Base-by-base conservation (phyloP, 2,113 vertebrate genomes). In the Cygnus buccinator region DNA sequence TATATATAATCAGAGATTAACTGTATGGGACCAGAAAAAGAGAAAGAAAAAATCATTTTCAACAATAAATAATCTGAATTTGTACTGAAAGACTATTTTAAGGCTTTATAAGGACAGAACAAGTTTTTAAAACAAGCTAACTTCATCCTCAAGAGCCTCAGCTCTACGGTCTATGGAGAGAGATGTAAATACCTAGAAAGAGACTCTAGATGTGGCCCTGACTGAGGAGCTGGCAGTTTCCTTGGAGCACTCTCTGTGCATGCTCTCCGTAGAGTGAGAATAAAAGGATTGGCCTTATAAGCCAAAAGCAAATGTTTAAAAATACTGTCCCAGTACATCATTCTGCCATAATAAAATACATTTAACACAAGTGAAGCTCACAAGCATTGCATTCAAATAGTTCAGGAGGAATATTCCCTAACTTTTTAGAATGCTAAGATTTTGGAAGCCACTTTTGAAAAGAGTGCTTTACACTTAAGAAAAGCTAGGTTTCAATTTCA, bases 391-490 rank as follows among this genome's bases (percentile, higher is more conserved):
- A 85, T 61, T 82, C 14, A 62, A 63, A 35, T 33, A 66, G 23
- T 75, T 44, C 59, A 44, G 28, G 31, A 39, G 23, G 39, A 54
- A 6, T 48, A 61, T 68, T 59, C 10, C 37, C 57, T 61, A 70
- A 43, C 17, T 54, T 31, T 89, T 87, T 59, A 78, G 46, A 58
- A 52, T 67, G 8, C n/a, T 33, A 46, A 81, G 28, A n/a, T 71
- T 96, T 96, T 84, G 10, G 41, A 94, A 92, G 26, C 82, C 43
- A 59, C 43, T 92, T 84, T 77, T 91, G 5, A 72, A 78, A 50
- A 83, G 29, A 15, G 4, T 35, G 6, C 2, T 76, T 93, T 91
- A 67, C 31, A 70, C 13, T 66, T 41, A 44, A 54, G 54, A 61
- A 92, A 79, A 80, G 13, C 29, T 58, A 70, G 10, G 13, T 70